Percentiles rank a stretch among this genome's conserved stretches.
Evolutionary conservation across 2,113 vertebrate genomes (phyloP).

Genomic region (Dolichotis patagonum): DNA sequence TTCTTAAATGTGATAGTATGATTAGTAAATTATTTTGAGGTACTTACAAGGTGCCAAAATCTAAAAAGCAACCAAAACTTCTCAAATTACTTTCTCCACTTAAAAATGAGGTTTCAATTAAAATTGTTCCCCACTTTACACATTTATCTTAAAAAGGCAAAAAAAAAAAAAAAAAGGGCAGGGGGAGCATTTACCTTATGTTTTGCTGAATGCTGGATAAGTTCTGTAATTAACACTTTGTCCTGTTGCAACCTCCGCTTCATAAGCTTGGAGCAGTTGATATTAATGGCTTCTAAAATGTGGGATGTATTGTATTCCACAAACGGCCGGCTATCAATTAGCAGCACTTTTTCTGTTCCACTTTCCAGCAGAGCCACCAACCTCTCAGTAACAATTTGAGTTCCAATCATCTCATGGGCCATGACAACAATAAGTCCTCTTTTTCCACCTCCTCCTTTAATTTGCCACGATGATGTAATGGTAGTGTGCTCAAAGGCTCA

Average conservation of each 20-base stretch:
- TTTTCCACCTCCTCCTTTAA: conserved; percentile 82
- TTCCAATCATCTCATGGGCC: conserved; percentile 87
- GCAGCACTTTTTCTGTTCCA: conserved; percentile 91
- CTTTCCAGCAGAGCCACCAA: conserved; percentile 95
- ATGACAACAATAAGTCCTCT: conserved; percentile 85
- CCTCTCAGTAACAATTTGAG: conserved; percentile 90
- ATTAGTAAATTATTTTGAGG: conserved; percentile 44
- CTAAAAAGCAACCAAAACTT: conserved; percentile 57
- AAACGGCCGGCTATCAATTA: conserved; percentile 97
- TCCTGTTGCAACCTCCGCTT: conserved; percentile 97
- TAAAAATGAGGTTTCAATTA: conserved; percentile 33
- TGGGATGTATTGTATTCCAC: conserved; percentile 97
- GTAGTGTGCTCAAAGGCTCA: conserved; percentile 91
- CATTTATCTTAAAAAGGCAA: neutral
- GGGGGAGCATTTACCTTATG: conserved; percentile 89
- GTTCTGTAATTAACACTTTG: conserved; percentile 95
- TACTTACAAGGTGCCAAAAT: conserved; percentile 20
- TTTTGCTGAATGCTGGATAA: conserved; percentile 96
- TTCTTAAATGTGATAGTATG: neutral
- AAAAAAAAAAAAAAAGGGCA: neutral
- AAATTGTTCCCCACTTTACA: neutral
- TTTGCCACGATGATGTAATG: conserved; percentile 88
- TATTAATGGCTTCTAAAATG: conserved; percentile 96
- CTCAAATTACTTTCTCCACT: conserved; percentile 50
- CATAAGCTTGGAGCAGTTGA: conserved; percentile 99